Evolutionary conservation across 2,113 vertebrate genomes (phyloP).

Genomic region (Pygoscelis antarcticus): DNA sequence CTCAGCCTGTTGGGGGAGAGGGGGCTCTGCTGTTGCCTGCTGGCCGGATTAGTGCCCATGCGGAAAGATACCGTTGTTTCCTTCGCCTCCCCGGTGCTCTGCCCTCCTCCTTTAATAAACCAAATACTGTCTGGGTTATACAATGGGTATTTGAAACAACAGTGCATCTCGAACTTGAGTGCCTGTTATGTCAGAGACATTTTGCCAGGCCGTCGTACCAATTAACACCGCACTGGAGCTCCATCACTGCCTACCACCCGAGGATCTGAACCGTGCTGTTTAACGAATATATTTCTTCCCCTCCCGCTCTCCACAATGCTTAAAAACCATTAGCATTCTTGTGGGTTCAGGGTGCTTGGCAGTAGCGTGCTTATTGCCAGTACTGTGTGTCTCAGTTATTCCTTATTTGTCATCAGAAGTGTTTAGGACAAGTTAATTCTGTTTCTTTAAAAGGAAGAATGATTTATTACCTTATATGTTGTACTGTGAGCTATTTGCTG

Average conservation of each 20-base stretch:
- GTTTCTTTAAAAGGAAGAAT: neutral
- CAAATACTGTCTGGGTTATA: neutral
- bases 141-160: neutral
- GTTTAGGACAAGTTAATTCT: neutral
- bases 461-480: neutral
- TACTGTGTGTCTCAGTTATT: neutral
- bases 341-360: neutral
- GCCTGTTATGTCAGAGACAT: neutral
- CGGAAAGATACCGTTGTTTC: accelerated
- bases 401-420: neutral
- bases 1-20: neutral
- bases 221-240: accelerated
- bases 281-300: neutral
- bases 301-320: neutral
- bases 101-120: neutral
- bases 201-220: neutral
- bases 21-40: neutral
- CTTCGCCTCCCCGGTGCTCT: neutral
- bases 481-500: neutral
- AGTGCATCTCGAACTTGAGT: neutral
- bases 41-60: neutral
- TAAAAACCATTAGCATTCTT: neutral
- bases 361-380: accelerated
- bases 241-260: neutral
- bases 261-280: neutral